Conservation (phyloP, 2,797 vertebrate species). For the Brachymystax lenok region DNA sequence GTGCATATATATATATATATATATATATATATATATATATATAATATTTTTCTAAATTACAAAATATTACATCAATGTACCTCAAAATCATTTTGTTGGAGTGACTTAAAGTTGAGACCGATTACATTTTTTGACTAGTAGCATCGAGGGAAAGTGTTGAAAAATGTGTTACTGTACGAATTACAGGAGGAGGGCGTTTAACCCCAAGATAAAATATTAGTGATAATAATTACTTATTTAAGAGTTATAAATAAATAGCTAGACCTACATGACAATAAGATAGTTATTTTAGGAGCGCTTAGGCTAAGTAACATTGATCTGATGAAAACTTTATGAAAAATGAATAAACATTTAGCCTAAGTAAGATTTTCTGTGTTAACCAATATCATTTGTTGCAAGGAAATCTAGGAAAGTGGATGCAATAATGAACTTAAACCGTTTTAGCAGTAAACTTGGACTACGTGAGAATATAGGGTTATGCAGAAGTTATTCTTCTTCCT, state of each 20-base stretch:
- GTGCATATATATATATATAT: too few relatives aligned
- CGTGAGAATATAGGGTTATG: conserved; percentile 81
- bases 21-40: too few relatives aligned
- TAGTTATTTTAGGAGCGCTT: background rate
- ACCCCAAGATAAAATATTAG: background rate
- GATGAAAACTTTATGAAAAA: background rate
- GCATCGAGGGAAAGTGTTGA: too few relatives aligned
- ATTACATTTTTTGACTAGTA: too few relatives aligned
- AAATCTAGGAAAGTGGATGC: conserved; percentile 41
- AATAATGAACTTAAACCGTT: conserved; percentile 68
- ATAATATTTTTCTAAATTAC: too few relatives aligned
- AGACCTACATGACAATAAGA: background rate
- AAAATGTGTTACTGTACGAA: too few relatives aligned
- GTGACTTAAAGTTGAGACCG: too few relatives aligned
- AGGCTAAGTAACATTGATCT: too few relatives aligned
- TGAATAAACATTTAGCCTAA: background rate
- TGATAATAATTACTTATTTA: background rate
- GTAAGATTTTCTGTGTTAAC: background rate
- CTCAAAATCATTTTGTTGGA: too few relatives aligned
- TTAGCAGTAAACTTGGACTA: conserved; percentile 74
- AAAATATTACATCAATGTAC: too few relatives aligned
- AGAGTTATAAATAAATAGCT: background rate
- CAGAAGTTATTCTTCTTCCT: conserved; percentile 85
- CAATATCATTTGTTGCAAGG: conserved; percentile 3
- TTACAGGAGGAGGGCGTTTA: too few relatives aligned